These are phyloP conservation scores for Brassicogethes aeneus DNA, from an alignment of 2,888 invertebrate species.

Conservation along the genomic window DNA sequence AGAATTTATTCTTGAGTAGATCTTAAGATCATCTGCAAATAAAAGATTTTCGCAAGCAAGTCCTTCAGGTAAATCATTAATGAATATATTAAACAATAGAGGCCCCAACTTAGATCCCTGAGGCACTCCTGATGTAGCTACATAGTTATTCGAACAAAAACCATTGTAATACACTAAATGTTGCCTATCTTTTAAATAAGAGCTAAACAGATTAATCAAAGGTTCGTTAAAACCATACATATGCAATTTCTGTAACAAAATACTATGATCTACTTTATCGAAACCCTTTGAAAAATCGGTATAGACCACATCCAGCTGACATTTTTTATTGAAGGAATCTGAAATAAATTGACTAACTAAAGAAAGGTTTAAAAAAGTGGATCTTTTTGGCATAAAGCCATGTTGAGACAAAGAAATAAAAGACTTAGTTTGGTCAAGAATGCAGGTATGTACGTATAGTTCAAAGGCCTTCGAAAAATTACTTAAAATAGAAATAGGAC, in stretches of 20 bases:
- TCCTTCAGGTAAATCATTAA: constrained; percentile 1
- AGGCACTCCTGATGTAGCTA: background rate
- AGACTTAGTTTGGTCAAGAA: background rate
- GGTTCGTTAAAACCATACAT: constrained; percentile 2
- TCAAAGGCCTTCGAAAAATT: constrained; percentile 7
- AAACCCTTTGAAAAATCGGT: constrained; percentile 6
- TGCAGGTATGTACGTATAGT: constrained; percentile 1
- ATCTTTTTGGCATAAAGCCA: constrained; percentile 5
- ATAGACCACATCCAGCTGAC: background rate
- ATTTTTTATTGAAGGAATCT: background rate
- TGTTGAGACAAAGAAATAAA: constrained; percentile 3
- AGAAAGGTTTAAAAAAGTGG: constrained; percentile 4
- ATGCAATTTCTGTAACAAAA: constrained; percentile 4
- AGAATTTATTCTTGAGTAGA: constrained; percentile 1
- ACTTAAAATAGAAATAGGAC: constrained; percentile 5
- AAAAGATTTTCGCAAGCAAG: constrained; percentile 4
- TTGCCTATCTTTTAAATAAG: constrained; percentile 3
- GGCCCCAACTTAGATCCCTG: constrained; percentile 3
- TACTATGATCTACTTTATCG: constrained; percentile 1
- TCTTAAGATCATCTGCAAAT: constrained; percentile 6
- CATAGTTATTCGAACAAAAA: background rate
- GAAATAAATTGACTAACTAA: background rate
- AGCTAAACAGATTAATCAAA: background rate
- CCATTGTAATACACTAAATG: constrained; percentile 4
- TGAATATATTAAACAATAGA: constrained; percentile 5